phyloP scores from a whole-genome alignment of 2,888 invertebrate species.

The Yponomeuta cagnagella region DNA sequence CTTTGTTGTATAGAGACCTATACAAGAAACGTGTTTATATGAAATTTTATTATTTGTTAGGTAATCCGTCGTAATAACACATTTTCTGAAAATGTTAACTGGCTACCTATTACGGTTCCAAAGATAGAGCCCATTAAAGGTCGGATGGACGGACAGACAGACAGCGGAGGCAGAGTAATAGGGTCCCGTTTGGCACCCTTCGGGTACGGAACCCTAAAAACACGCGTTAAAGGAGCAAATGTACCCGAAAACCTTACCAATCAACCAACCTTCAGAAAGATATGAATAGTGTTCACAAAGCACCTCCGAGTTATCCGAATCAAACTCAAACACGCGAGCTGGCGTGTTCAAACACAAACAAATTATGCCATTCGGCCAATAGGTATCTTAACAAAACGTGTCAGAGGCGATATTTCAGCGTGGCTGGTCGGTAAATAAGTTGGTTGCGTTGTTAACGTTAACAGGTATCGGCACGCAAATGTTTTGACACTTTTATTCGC shows the following conservation, averaged over 20 bases:
- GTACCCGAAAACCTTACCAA: neutral
- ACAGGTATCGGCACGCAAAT: conserved; percentile 7
- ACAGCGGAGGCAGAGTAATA: too few species aligned
- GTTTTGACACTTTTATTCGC: conserved; percentile 11
- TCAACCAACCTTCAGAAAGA: neutral
- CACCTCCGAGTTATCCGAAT: neutral
- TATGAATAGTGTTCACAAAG: neutral
- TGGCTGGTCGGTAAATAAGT: neutral
- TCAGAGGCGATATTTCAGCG: neutral
- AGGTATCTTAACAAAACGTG: neutral
- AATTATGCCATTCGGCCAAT: conserved; percentile 3
- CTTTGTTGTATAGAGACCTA: too few species aligned
- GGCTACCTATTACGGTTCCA: too few species aligned
- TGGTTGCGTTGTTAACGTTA: neutral
- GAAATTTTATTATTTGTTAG: too few species aligned
- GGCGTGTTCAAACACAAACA: neutral
- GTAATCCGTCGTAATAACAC: too few species aligned
- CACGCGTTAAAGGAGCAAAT: neutral
- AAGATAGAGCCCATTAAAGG: too few species aligned
- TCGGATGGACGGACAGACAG: too few species aligned
- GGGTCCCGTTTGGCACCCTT: too few species aligned
- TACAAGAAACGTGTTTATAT: too few species aligned
- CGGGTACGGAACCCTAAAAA: too few species aligned
- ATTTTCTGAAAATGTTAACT: too few species aligned
- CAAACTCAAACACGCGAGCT: conserved; percentile 5